Conservation (phyloP, 2,888 invertebrate species). For the Mimachlamys varia region DNA sequence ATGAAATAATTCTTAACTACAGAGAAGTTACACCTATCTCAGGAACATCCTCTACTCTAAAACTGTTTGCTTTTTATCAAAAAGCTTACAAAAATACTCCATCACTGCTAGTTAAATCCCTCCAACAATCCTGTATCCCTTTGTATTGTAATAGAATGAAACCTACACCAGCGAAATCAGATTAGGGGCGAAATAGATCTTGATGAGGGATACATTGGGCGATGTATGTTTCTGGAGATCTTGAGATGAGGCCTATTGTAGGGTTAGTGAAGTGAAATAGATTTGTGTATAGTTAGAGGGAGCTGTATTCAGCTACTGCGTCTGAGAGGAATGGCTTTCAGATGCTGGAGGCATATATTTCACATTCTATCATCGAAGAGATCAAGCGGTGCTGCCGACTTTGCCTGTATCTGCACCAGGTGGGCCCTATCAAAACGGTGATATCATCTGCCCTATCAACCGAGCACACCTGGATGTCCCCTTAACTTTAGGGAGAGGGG, state of each 20-base stretch:
- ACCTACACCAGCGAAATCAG: neutral
- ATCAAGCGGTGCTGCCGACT: conserved; percentile 5
- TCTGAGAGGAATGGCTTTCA: neutral
- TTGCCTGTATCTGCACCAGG: neutral
- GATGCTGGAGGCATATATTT: conserved; percentile 23
- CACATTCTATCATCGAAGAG: conserved; percentile 31
- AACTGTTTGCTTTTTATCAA: conserved; percentile 20
- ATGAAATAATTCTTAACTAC: neutral
- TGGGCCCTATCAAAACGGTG: neutral
- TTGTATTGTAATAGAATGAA: conserved; percentile 33
- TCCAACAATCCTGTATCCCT: neutral
- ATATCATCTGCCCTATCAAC: conserved; percentile 26
- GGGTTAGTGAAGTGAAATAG: conserved; percentile 5
- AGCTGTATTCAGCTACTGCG: neutral
- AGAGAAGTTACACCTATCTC: neutral
- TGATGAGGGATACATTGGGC: neutral
- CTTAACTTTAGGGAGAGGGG: neutral
- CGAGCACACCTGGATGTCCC: neutral
- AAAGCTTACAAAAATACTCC: conserved; percentile 30
- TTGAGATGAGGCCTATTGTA: neutral
- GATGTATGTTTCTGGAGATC: neutral
- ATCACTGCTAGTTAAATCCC: neutral
- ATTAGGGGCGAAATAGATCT: conserved; percentile 17
- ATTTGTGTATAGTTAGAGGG: conserved; percentile 8
- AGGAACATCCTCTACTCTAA: neutral